Conservation (phyloP, 2,113 vertebrate genomes). For the Setophaga kirtlandii region DNA sequence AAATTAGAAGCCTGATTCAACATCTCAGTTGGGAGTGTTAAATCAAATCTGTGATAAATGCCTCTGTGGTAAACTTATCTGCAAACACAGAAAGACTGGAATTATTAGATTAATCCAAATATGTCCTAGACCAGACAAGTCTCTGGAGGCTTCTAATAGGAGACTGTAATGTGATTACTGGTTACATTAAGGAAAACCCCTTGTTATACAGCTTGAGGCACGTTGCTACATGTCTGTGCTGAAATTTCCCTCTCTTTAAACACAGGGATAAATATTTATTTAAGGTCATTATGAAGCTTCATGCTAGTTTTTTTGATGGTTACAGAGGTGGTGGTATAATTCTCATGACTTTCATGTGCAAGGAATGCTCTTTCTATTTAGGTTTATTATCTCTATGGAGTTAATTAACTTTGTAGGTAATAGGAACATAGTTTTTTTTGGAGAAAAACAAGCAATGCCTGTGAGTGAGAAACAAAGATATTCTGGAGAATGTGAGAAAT, state of each 20-base stretch:
- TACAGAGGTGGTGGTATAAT: not conserved
- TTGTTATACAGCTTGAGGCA: not conserved
- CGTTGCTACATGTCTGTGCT: not conserved
- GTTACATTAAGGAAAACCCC: not conserved
- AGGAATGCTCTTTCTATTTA: constrained; percentile 10
- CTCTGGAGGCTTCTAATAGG: not conserved
- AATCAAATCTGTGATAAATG: not conserved
- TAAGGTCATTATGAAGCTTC: not conserved
- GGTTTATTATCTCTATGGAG: constrained; percentile 1
- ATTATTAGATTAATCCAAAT: not conserved
- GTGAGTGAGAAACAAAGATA: not conserved
- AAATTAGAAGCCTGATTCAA: not conserved
- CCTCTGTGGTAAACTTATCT: not conserved
- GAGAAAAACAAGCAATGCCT: not conserved
- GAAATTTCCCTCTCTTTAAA: not conserved
- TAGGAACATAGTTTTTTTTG: not conserved
- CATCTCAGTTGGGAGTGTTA: not conserved
- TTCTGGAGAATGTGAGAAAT: not conserved
- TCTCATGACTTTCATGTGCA: not conserved
- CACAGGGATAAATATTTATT: constrained; percentile 15
- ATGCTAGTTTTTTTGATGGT: not conserved
- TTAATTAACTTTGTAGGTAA: not conserved
- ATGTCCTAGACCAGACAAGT: not conserved
- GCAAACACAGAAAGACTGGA: not conserved
- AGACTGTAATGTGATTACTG: not conserved